phyloP scores from a whole-genome alignment of 1,140 invertebrate species.

The Drosophila saltans region DNA sequence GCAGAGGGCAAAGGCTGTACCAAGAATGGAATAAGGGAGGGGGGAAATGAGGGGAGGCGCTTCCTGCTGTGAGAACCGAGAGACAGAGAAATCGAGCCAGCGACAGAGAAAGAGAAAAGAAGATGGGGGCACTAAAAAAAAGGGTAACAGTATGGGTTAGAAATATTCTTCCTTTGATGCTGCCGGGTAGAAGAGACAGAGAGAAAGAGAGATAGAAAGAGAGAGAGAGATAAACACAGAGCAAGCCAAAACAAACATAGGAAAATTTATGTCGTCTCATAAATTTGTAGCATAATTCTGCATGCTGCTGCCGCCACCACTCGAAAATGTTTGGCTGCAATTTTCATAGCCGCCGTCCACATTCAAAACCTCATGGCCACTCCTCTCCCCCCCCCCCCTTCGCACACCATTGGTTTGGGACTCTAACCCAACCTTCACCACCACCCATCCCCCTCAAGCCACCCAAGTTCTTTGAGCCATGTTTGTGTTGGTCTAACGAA shows the following conservation, averaged over 20 bases:
- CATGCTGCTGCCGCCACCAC: conserved; percentile 64
- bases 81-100: conserved; percentile 8
- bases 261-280: conserved; percentile 81
- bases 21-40: not conserved
- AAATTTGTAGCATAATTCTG: conserved; percentile 81
- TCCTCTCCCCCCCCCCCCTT: conserved; percentile 4
- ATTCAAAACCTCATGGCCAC: not conserved
- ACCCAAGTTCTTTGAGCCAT: conserved; percentile 27
- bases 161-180: conserved; percentile 69
- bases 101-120: not conserved
- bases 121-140: not conserved
- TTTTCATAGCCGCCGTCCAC: conserved; percentile 40
- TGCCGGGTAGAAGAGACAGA: conserved; percentile 35
- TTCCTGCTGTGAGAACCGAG: conserved; percentile 43
- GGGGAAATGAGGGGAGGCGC: not conserved
- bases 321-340: conserved; percentile 79
- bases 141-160: not conserved
- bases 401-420: not conserved
- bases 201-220: conserved; percentile 1
- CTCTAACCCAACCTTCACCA: conserved; percentile 15
- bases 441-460: not conserved
- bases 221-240: conserved; percentile 19
- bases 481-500: conserved; percentile 78
- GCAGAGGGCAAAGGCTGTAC: conserved; percentile 20
- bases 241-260: conserved; percentile 77